phyloP scores from a whole-genome alignment of 2,797 vertebrate genomes.

The Syngnathus acus region DNA sequence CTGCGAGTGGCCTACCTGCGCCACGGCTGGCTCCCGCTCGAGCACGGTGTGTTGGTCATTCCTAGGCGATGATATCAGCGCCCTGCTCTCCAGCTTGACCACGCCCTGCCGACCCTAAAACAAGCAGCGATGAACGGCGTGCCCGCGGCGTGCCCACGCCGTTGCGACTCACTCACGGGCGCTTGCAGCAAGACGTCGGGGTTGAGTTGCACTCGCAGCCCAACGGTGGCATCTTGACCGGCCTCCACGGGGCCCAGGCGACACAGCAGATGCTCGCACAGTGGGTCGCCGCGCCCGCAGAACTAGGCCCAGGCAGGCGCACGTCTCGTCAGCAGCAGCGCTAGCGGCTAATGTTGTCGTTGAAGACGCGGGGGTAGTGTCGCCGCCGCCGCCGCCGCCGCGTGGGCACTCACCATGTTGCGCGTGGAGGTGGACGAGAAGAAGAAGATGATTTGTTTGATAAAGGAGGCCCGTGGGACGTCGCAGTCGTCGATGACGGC shows the following conservation, averaged over 20 bases:
- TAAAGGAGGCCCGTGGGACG: conserved; percentile 56
- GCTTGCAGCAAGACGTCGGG: conserved; percentile 78
- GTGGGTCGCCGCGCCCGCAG: conserved; percentile 71
- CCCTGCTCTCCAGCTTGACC: conserved; percentile 75
- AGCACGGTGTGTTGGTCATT: conserved; percentile 67
- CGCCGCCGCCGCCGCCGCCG: not conserved
- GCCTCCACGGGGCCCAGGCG: conserved; percentile 82
- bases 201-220: conserved; percentile 78
- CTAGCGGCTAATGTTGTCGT: not conserved
- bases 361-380: not conserved
- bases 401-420: conserved; percentile 68
- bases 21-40: conserved; percentile 49
- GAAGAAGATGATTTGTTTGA: conserved; percentile 78
- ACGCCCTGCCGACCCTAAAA: conserved; percentile 78
- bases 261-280: conserved; percentile 81
- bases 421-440: conserved; percentile 77
- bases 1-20: conserved; percentile 49
- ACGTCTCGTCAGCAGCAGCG: not conserved
- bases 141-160: too few species aligned
- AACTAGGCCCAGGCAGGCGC: conserved; percentile 60
- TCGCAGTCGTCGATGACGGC: conserved; percentile 60
- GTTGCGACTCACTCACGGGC: conserved; percentile 46
- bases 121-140: not conserved
- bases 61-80: conserved; percentile 65
- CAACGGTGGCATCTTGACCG: conserved; percentile 77